Evolutionary conservation across 1,140 invertebrate genomes (phyloP).

Genomic region (Drosophila kohkoa): DNA sequence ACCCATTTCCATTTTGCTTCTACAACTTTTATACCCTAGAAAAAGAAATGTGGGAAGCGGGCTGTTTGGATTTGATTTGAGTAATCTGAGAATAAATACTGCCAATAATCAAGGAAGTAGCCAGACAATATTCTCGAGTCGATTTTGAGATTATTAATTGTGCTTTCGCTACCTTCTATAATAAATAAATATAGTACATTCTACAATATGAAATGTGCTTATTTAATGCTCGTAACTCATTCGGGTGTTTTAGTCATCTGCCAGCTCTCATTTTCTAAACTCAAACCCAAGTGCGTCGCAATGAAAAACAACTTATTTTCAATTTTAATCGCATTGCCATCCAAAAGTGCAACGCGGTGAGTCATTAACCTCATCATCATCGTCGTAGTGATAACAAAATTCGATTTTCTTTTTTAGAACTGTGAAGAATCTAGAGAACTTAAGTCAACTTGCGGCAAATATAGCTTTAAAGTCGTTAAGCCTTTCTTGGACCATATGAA

Average conservation of each 20-base stretch:
- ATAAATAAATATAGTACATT: too few relatives aligned
- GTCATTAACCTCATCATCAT: not conserved
- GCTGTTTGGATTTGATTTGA: not conserved
- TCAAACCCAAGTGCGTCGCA: not conserved
- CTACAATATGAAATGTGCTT: too few relatives aligned
- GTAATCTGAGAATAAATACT: too few relatives aligned
- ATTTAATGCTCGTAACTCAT: too few relatives aligned
- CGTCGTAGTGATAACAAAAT: not conserved
- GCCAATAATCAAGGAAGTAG: too few relatives aligned
- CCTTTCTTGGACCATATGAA: not conserved
- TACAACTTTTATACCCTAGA: slow-evolving; percentile 5
- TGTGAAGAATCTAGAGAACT: slow-evolving; percentile 1
- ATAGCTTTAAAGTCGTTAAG: not conserved
- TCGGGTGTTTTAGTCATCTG: too few relatives aligned
- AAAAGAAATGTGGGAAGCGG: not conserved
- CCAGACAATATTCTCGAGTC: too few relatives aligned
- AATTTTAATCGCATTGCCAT: not conserved
- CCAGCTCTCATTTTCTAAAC: not conserved
- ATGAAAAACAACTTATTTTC: not conserved
- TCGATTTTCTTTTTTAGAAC: not conserved
- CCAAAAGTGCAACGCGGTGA: not conserved
- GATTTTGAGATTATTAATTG: too few relatives aligned
- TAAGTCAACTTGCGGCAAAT: not conserved
- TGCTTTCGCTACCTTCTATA: too few relatives aligned
- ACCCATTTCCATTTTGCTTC: slow-evolving; percentile 5